A percentile compares a stretch with the other conserved stretches of the same genome.
Conservation (phyloP, 2,113 vertebrate species). For the Mus musculus region DNA sequence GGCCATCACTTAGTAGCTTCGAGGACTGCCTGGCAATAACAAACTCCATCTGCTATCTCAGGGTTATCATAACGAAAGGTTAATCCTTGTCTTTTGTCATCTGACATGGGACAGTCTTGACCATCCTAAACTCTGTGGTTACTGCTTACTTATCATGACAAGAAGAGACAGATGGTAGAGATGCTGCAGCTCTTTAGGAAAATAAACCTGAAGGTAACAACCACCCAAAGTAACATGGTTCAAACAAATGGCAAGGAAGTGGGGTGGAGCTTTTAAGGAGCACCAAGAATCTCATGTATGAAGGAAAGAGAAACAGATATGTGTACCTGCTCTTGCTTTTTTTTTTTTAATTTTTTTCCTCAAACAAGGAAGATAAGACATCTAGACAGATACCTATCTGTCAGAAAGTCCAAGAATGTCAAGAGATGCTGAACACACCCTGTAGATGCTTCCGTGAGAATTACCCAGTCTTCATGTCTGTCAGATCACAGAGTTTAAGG, state of each 20-base stretch:
- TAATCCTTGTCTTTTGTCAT: not conserved
- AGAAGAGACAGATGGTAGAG: not conserved
- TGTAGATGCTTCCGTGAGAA: not conserved
- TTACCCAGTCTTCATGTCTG: not conserved
- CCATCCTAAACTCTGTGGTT: constrained; percentile 1
- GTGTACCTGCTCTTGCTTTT: not conserved
- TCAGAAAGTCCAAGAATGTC: not conserved
- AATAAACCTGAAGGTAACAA: not conserved
- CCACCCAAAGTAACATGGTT: not conserved
- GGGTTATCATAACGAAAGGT: not conserved
- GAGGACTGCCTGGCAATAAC: not conserved
- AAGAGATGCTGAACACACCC: not conserved
- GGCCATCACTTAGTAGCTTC: not conserved
- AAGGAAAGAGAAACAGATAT: not conserved
- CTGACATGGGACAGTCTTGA: not conserved
- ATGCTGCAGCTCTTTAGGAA: not conserved
- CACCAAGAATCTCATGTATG: not conserved
- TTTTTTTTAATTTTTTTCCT: not conserved
- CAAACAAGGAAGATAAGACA: not conserved
- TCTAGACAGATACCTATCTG: not conserved
- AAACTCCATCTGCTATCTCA: not conserved
- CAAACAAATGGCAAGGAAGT: not conserved
- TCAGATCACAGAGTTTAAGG: rapidly evolving
- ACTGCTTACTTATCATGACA: not conserved
- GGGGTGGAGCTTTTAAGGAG: not conserved